Evolutionary conservation across 2,888 invertebrate genomes (phyloP).

Genomic region (Oligia fasciuncula): DNA sequence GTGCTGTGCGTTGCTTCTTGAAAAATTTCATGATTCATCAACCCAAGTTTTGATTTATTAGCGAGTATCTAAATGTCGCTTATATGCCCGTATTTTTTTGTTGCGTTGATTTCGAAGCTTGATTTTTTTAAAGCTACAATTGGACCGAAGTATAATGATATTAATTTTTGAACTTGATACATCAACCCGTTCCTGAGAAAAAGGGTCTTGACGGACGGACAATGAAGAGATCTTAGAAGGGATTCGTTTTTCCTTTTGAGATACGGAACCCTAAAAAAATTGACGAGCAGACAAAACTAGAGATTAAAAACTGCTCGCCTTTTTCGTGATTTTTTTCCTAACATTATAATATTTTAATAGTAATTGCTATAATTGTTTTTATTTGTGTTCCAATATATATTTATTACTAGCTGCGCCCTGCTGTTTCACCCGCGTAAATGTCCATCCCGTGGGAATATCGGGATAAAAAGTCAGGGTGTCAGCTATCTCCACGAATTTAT

Average conservation of each 20-base stretch:
- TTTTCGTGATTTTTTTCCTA: not conserved
- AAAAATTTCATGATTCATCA: not conserved
- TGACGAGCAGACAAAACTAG: too few species aligned
- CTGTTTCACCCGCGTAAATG: too few species aligned
- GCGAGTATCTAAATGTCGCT: not conserved
- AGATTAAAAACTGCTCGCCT: not conserved
- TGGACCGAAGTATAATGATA: not conserved
- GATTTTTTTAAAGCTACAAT: not conserved
- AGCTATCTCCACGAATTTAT: too few species aligned
- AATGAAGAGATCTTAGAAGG: not conserved
- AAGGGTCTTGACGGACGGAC: not conserved
- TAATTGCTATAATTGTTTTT: not conserved
- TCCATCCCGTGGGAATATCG: too few species aligned
- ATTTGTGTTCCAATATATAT: not conserved
- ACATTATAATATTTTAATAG: not conserved
- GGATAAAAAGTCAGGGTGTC: too few species aligned
- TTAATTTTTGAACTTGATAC: not conserved
- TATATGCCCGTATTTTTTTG: not conserved
- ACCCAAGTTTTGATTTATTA: not conserved
- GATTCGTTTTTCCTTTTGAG: not conserved
- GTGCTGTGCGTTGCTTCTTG: not conserved
- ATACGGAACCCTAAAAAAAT: not conserved
- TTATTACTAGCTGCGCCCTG: too few species aligned
- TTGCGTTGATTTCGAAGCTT: not conserved
- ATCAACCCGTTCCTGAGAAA: not conserved